Evolutionary conservation across 2,113 vertebrate genomes (phyloP), one percentile per base, ranked within the genome.

Genomic region (Microcebus lehilahytsara): DNA sequence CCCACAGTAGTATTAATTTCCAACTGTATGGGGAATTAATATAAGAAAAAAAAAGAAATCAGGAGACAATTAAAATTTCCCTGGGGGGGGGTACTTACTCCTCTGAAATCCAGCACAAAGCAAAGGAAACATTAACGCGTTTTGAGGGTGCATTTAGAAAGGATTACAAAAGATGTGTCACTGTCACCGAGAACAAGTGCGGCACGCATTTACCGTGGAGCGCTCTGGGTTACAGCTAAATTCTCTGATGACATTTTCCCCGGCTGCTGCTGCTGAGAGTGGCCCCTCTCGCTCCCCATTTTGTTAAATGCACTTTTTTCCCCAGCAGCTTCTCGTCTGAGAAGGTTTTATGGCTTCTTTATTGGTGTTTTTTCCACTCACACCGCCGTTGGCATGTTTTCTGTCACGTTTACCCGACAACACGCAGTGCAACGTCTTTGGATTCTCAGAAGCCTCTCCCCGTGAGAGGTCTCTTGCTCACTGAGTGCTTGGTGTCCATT

Each of bases 1-100:
- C 89, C 92, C 83, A 86, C 60, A 92, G n/a, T 92, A 20, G 81
- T 58, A 96, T 97, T 98, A 79, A 94, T 77, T 90, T 96, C 96
- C 56, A 95, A 97, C 93, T 27, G 66, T 75, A 96, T 2, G 25
- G 23, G 25, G 84, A 97, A 98, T 97, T 91, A 89, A 95, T 60
- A 60, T 69, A 32, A 58, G 27, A 9, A 89, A 79, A 89, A 79
- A 85, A 72, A 85, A 58, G 53, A 92, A 95, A 94, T 60, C 95
- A 95, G 69, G 42, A 96, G 78, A 96, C 56, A 92, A 97, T 95
- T 93, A 96, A 96, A 93, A 74, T 93, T 66, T 78, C 88, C 34
- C 32, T 23, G 91, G 64, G 17, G 81, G 42, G 8, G 17, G 79
- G 20, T 32, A 79, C 27, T 93, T 79, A 92, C 80, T 97, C 86